phyloP scores from a whole-genome alignment of 1,140 invertebrate genomes.

The Parasteatoda tepidariorum region DNA sequence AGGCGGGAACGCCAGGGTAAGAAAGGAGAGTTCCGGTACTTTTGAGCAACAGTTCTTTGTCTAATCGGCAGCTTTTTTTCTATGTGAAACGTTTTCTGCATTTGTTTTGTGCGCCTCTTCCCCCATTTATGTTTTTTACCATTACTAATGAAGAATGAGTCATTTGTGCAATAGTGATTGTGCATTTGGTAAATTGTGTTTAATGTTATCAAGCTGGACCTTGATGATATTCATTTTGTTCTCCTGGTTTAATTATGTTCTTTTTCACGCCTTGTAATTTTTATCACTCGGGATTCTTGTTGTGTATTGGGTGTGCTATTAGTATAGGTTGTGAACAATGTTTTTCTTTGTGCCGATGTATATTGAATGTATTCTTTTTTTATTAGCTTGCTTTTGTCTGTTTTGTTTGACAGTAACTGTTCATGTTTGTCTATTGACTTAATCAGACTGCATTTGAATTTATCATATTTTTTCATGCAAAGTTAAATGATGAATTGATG shows the following conservation, averaged over 20 bases:
- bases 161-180: slow-evolving; percentile 41
- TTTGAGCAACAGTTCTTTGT: slow-evolving; percentile 71
- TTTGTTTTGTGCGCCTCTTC: neutral
- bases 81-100: neutral
- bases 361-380: neutral
- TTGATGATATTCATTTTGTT: neutral
- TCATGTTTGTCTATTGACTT: no score
- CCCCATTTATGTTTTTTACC: slow-evolving; percentile 16
- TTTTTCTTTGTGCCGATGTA: neutral
- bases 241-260: neutral
- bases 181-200: slow-evolving; percentile 3
- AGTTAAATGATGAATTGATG: no score
- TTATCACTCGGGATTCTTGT: neutral
- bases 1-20: slow-evolving; percentile 89
- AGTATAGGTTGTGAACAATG: neutral
- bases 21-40: slow-evolving; percentile 96
- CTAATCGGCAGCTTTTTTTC: neutral
- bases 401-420: no score
- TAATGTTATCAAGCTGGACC: slow-evolving; percentile 19
- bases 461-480: no score
- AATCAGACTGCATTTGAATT: no score
- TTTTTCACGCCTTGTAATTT: neutral
- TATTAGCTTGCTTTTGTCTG: neutral
- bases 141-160: slow-evolving; percentile 3
- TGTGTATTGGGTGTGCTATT: neutral